These are phyloP conservation scores for Conistra vaccinii DNA, from an alignment of 2,888 invertebrate genomes.

Conservation along the genomic window DNA sequence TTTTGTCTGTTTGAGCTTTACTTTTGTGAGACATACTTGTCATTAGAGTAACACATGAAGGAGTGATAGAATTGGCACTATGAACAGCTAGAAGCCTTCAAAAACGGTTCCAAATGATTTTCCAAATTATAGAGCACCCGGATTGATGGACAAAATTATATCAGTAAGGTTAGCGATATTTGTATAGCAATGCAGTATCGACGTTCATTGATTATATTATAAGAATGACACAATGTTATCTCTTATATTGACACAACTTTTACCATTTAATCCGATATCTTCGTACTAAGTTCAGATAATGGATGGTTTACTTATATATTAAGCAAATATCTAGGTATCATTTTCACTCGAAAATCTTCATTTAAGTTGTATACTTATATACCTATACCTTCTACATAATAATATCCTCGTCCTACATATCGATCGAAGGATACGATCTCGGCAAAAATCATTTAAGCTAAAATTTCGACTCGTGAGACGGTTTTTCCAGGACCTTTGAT, in stretches of 20 bases:
- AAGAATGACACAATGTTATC: slow-evolving; percentile 41
- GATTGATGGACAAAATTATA: slow-evolving; percentile 27
- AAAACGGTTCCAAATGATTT: neutral
- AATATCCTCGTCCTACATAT: no score
- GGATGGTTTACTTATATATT: slow-evolving; percentile 1
- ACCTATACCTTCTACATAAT: no score
- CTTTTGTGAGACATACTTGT: neutral
- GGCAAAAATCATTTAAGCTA: neutral
- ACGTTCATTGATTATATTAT: slow-evolving; percentile 40
- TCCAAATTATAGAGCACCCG: neutral
- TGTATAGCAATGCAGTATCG: slow-evolving; percentile 37
- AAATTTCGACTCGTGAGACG: neutral
- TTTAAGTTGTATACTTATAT: slow-evolving; percentile 1
- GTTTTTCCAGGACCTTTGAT: neutral
- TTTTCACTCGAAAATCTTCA: neutral
- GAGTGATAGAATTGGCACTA: no score
- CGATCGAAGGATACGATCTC: neutral
- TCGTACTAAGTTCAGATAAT: slow-evolving; percentile 20
- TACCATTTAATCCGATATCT: slow-evolving; percentile 29
- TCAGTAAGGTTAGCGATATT: slow-evolving; percentile 26
- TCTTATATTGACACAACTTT: slow-evolving; percentile 50
- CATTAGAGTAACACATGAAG: no score
- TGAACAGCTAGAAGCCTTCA: neutral
- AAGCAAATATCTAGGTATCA: neutral
- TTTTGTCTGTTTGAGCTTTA: neutral